Base-by-base conservation (phyloP, 2,113 vertebrate genomes). In the Steatornis caripensis region DNA sequence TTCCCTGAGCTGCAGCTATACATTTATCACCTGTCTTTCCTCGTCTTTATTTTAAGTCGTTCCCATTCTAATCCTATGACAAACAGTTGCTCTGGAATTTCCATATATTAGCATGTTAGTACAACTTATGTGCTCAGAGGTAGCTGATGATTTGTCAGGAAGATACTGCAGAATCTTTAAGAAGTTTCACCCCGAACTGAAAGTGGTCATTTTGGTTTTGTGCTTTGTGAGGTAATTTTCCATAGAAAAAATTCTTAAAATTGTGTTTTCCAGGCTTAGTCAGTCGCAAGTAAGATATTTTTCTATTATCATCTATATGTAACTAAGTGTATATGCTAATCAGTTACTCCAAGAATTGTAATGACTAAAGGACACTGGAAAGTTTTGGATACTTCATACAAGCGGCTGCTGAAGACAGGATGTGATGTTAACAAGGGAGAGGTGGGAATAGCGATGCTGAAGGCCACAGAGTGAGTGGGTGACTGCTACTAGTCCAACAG, bases 51-150 rank as follows among this genome's bases (percentile, higher is more conserved):
- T 96, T 93, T 87, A 95, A 97, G 87, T 96, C 87, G 94, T 95
- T 7, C 32, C 66, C 89, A 72, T 98, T 95, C 89, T 97, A 93
- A 97, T 89, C 74, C 21, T n/a, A 96, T 95, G 87, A 97, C 94
- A 97, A 97, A 96, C 57, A 85, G 76, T 95, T 95, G 79, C 81
- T 86, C 55, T 92, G 95, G 95, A 88, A 94, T 97, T 97, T 97
- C 79, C 75, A 51, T 95, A 29, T 79, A 80, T 95, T 95, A 86
- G 48, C 87, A 51, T 57, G 79, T 94, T 94, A 96, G 46, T 83
- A 55, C 58, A 97, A 87, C 96, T 97, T 94, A 90, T 87, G 80
- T 95, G 54, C 90, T 97, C 46, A 29, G 74, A 95, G 89, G 62
- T 93, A 97, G 91, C 10, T 57, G 69, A 39, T 93, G 87, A 90